Base-by-base conservation (phyloP, 2,113 vertebrate genomes). In the Beaufortia kweichowensis region DNA sequence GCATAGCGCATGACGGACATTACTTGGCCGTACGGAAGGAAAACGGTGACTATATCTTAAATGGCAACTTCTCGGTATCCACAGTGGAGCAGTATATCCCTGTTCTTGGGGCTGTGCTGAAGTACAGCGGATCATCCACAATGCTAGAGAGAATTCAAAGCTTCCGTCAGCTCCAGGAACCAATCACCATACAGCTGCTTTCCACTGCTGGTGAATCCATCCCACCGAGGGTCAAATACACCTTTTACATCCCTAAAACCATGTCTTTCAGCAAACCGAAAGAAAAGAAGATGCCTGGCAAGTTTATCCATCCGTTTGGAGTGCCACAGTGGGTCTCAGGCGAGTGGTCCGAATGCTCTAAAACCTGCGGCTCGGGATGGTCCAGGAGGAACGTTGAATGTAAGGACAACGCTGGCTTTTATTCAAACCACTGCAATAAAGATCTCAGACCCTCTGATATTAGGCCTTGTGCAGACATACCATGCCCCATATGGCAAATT, bases 81-180 rank as follows among this genome's bases (percentile, higher is more conserved):
- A 95, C 94, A 29, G 90, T 95, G 68, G 96, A 99, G 84, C 95
- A 98, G 87, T 94, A 98, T 87, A 94, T 99, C 85, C 91, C 91
- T 3, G 66, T 96, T 1, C 91, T 91, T 1, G 96, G 96, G 0
- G 95, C 95, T 29, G 91, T 97, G 62, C 90, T 99, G 0, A 95
- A 95, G 63, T 99, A 98, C 90, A 98, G 96, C 0, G 97, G 97
- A 62, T 98, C 95, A 61, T 94, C 95, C 63, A 95, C 94, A 0
- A 94, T 92, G 0, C 81, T 99, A 81, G 97, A 99, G 88, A 90
- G 96, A 78, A 91, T 98, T 41, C 96, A 97, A 91, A 98, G 96
- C 85, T 98, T 96, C 89, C 90, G 84, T 7, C 92, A 90, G 71
- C 93, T 99, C 8, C 93, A 93, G 0, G 95, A 97, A 82, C 86